Base-by-base conservation (phyloP, 1,140 invertebrate genomes). In the Dufourea novaeangliae region DNA sequence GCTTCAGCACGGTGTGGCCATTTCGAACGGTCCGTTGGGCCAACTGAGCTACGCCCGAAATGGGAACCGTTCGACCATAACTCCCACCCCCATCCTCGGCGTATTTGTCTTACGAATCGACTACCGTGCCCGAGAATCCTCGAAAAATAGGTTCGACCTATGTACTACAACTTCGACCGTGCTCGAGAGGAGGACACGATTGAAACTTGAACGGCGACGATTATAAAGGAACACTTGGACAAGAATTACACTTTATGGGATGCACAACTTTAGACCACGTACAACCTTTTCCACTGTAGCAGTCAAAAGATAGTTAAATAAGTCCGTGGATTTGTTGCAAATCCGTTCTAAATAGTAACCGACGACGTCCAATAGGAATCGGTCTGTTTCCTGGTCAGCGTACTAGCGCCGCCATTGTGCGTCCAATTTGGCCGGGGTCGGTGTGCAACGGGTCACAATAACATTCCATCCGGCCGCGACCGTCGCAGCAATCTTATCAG, bases 401-500 rank as follows among this genome's bases (percentile, higher is more conserved):
- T 41, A 17, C 57, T 68, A 56, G 62, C 46, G 72, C 12, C 44
- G 52, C 25, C 57, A 8, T 61, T 50, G 61, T n/a, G 29, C 52
- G 32, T 44, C 17, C 52, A 75, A 79, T 83, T 83, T 74, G 52
- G 44, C 44, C 34, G 39, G 8, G 4, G n/a, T n/a, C 20, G 11
- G 12, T 37, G 20, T 69, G 39, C 67, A 56, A 44, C 50, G 70
- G 20, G 64, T 71, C 37, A 29, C 62, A 44, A 78, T 32, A 59
- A 78, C 78, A 83, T 79, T 83, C 78, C 78, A 83, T 79, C 80
- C 78, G 74, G 44, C 25, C 29, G 67, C 84, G 66, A 77, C 54
- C 41, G 70, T 71, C 37, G 44, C 70, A 66, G 46, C 46, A 82
- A n/a, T 84, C 82, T 85, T 79, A 86, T 87, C 83, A 84, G 37